Base-by-base conservation (phyloP, 2,113 vertebrate genomes). In the Rhizomys pruinosus region DNA sequence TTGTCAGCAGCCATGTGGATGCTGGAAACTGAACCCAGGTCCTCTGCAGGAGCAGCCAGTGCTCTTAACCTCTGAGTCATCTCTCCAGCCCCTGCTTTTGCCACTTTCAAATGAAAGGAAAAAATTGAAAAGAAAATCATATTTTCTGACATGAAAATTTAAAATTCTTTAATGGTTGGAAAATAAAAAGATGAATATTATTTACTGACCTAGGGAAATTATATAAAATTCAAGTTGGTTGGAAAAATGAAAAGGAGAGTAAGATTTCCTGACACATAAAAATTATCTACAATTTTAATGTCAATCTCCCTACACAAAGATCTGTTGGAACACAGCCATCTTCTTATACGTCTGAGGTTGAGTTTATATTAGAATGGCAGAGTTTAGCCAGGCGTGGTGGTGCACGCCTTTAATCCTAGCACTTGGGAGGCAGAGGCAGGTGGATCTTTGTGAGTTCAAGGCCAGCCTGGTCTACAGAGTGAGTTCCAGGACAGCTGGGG, bases 181-280 rank as follows among this genome's bases (percentile, higher is more conserved):
- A 94, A 91, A 57, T 68, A 13, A 55, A 68, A 92, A 79, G 63
- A 25, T 84, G 44, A 82, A 77, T 29, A 93, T 34, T 59, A n/a
- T 92, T 89, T 89, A 5, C 61, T 68, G 16, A 42, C 27, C 39
- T 74, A n/a, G n/a, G 12, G 29, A 64, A 66, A 66, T 52, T 84
- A 55, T 34, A 63, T 52, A 55, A 84, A 66, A 76, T 84, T 39
- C 44, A 66, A 42, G 19, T 79, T 78, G 63, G 63, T 55, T 79
- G 34, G 61, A 22, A 55, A 72, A 39, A 66, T 63, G 20, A 66
- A 74, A 82, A 84, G 47, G 34, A 64, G 32, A 64, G 37, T 64
- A 82, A 27, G 52, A 55, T 69, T n/a, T 27, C 39, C 44, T 85
- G 44, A 37, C 34, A 55, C 29, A 52, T 81, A 20, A 95, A 76